Percentiles rank a stretch among this genome's conserved stretches.
Evolutionary conservation across 2,113 vertebrate species (phyloP).

Genomic region (Syngnathus scovelli): DNA sequence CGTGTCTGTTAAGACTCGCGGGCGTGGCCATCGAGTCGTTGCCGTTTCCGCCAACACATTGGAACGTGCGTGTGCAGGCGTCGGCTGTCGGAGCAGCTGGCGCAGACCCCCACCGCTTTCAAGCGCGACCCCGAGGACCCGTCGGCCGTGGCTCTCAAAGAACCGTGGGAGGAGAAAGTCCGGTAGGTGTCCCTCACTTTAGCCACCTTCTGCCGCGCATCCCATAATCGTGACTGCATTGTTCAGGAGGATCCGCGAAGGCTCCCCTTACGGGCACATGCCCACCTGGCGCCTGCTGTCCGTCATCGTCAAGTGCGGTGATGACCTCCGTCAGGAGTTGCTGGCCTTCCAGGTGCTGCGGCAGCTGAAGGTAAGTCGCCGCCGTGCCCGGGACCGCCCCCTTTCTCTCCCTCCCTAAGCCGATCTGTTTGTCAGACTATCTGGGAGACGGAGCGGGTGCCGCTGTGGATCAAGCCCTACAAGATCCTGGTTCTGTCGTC

Average conservation of each 20-base stretch:
- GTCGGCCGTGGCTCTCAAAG: conserved; percentile 92
- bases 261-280: conserved; percentile 89
- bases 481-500: conserved; percentile 93
- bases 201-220: too few relatives aligned
- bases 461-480: conserved; percentile 93
- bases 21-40: background rate
- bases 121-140: conserved; percentile 89
- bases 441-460: conserved; percentile 90
- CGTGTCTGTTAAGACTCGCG: background rate
- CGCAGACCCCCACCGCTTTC: conserved; percentile 88
- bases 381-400: background rate
- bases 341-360: conserved; percentile 91
- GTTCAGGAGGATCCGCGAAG: conserved; percentile 85
- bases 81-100: conserved; percentile 90
- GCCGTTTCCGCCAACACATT: too few relatives aligned
- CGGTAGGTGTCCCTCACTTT: conserved; percentile 68
- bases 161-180: conserved; percentile 97
- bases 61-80: conserved; percentile 63
- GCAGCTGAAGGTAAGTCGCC: conserved; percentile 80
- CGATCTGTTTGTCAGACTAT: conserved; percentile 68
- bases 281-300: conserved; percentile 90
- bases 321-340: conserved; percentile 91
- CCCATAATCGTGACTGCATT: background rate
- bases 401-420: background rate
- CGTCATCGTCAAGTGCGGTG: conserved; percentile 93